A percentile compares a stretch with the other conserved stretches of the same genome.
Conservation (phyloP, 2,113 vertebrate genomes). For the Aphelocoma coerulescens region DNA sequence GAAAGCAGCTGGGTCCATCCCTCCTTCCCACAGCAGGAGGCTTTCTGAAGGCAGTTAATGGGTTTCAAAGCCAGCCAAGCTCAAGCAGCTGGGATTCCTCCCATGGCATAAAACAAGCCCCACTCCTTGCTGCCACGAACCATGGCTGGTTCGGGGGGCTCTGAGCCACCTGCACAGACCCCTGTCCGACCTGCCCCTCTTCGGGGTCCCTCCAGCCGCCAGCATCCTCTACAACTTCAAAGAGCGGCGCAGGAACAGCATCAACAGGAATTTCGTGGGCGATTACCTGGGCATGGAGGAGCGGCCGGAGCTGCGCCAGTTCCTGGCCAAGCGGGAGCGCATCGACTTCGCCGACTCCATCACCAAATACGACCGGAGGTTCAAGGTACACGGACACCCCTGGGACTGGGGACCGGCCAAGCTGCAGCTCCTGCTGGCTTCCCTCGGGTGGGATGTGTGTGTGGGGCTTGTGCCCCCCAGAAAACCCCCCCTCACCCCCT, state of each 20-base stretch:
- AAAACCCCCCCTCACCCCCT: not conserved
- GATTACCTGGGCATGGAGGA: conserved; percentile 98
- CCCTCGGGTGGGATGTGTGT: not conserved
- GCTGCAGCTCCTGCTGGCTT: not conserved
- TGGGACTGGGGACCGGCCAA: not conserved
- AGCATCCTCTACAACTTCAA: conserved; percentile 95
- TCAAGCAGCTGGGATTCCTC: not conserved
- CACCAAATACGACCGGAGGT: conserved; percentile 94
- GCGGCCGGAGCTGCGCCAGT: conserved; percentile 89
- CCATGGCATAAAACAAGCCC: not conserved
- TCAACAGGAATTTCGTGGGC: conserved; percentile 96
- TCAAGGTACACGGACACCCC: conserved; percentile 80
- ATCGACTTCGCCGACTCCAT: conserved; percentile 91
- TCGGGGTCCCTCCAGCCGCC: conserved; percentile 74
- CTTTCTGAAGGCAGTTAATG: not conserved
- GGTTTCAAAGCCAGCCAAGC: not conserved
- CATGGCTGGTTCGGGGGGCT: fast-evolving
- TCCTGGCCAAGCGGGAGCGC: conserved; percentile 88
- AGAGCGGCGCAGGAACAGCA: conserved; percentile 90
- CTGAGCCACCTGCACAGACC: not conserved
- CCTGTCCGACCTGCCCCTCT: fast-evolving
- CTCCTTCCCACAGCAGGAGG: not conserved
- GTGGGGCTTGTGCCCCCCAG: fast-evolving
- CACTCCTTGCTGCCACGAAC: not conserved
- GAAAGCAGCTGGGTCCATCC: not conserved